These are phyloP conservation scores for Antedon mediterranea DNA, from an alignment of 53 echinoderm and acorn worm species.

Conservation along the genomic window DNA sequence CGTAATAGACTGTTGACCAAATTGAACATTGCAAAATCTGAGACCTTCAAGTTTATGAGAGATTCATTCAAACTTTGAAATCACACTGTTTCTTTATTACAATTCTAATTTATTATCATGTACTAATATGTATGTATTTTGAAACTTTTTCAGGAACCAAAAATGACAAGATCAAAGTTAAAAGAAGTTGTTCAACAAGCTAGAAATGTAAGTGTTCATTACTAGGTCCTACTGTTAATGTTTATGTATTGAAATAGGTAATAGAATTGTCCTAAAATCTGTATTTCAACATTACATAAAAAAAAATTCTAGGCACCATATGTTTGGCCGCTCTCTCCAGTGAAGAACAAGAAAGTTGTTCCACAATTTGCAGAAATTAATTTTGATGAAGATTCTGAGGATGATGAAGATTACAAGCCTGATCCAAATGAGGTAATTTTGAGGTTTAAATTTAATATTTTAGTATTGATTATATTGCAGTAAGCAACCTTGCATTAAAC, in stretches of 20 bases:
- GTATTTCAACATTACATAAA: too few species aligned
- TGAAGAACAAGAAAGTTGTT: slow-evolving; percentile 33
- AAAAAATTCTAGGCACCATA: slow-evolving; percentile 40
- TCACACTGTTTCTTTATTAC: too few species aligned
- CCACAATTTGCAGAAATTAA: slow-evolving; percentile 73
- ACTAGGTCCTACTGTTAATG: too few species aligned
- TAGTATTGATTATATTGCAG: not conserved
- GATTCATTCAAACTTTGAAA: too few species aligned
- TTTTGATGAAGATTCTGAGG: slow-evolving; percentile 54
- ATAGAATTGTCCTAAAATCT: too few species aligned
- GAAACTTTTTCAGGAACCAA: slow-evolving; percentile 55
- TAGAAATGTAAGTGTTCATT: slow-evolving; percentile 47
- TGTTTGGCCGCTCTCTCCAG: slow-evolving; percentile 87
- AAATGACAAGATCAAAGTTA: slow-evolving; percentile 82
- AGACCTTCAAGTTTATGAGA: too few species aligned
- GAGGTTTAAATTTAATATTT: not conserved
- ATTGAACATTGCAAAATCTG: too few species aligned
- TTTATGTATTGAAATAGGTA: too few species aligned
- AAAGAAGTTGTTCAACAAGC: slow-evolving; percentile 73
- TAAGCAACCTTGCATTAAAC: too few species aligned
- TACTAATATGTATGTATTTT: too few species aligned
- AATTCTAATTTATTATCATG: too few species aligned
- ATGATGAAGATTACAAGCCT: slow-evolving; percentile 88
- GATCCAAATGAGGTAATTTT: slow-evolving; percentile 62
- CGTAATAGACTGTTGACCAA: too few species aligned